phyloP scores from a whole-genome alignment of 2,888 invertebrate species.

The Nysson spinosus region DNA sequence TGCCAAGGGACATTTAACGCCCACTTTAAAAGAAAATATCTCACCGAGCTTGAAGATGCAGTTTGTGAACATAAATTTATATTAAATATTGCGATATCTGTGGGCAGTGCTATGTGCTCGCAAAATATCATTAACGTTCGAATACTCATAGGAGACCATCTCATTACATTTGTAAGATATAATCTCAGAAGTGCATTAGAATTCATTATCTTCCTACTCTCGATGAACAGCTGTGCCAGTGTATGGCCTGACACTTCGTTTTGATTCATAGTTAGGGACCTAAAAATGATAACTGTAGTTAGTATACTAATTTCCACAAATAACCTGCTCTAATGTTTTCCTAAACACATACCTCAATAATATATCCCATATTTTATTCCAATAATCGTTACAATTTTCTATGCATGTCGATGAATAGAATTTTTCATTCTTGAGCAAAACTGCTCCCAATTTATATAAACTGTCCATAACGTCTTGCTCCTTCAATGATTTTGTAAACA shows the following conservation, averaged over 20 bases:
- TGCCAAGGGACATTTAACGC: conserved; percentile 59
- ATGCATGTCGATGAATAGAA: conserved; percentile 38
- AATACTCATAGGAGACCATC: conserved; percentile 73
- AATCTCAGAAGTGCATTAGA: conserved; percentile 73
- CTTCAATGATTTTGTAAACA: conserved; percentile 66
- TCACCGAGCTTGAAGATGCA: conserved; percentile 54
- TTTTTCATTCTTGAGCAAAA: conserved; percentile 69
- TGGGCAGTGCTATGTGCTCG: conserved; percentile 67
- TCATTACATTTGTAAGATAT: conserved; percentile 75
- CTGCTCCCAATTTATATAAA: conserved; percentile 71
- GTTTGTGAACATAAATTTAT: conserved; percentile 40
- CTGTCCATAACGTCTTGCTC: conserved; percentile 70
- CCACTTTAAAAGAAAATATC: conserved; percentile 65
- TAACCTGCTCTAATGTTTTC: too few relatives aligned
- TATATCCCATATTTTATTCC: conserved; percentile 75
- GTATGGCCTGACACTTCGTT: conserved; percentile 75
- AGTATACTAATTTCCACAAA: background rate
- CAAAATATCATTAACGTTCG: conserved; percentile 74
- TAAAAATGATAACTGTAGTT: conserved; percentile 60
- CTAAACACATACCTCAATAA: conserved; percentile 77
- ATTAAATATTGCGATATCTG: conserved; percentile 52
- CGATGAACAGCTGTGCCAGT: conserved; percentile 76
- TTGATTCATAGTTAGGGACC: conserved; percentile 78
- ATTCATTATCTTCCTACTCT: conserved; percentile 67
- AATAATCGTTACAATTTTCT: conserved; percentile 63